phyloP scores from a whole-genome alignment of 92 coral and sea anemone species.

The Epizoanthus rinbou region DNA sequence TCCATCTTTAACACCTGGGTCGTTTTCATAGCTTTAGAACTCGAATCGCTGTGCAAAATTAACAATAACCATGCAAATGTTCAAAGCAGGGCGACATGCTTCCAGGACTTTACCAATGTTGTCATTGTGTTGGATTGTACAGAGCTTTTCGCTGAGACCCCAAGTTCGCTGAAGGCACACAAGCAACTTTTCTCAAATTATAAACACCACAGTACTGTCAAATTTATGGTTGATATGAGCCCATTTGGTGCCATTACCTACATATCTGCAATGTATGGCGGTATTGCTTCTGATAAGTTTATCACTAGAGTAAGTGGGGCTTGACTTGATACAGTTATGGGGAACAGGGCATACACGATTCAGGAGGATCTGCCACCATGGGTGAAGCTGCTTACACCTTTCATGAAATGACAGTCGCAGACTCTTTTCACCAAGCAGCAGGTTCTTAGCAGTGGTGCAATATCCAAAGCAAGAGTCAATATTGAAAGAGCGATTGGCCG shows the following conservation, averaged over 20 bases:
- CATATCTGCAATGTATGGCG: constrained; percentile 38
- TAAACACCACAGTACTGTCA: constrained; percentile 49
- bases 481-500: constrained; percentile 45
- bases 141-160: constrained; percentile 48
- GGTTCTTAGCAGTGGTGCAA: constrained; percentile 15
- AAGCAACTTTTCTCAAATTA: constrained; percentile 40
- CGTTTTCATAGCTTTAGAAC: constrained; percentile 50
- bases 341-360: constrained; percentile 38
- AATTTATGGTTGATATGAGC: constrained; percentile 43
- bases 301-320: constrained; percentile 26
- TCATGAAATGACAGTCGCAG: constrained; percentile 20
- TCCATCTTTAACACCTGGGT: constrained; percentile 51
- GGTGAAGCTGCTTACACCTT: constrained; percentile 19
- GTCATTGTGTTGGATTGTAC: constrained; percentile 52
- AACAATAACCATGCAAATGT: constrained; percentile 31
- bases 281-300: constrained; percentile 38
- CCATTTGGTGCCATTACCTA: constrained; percentile 39
- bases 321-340: constrained; percentile 40
- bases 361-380: constrained; percentile 34
- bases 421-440: constrained; percentile 28
- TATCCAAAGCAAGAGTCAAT: constrained; percentile 41
- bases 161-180: constrained; percentile 40
- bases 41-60: constrained; percentile 41
- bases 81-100: constrained; percentile 22
- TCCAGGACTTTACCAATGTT: constrained; percentile 40